Percentiles rank a stretch among this genome's conserved stretches.
phyloP scores from a whole-genome alignment of 2,797 vertebrate genomes.

The Eulemur coronatus region DNA sequence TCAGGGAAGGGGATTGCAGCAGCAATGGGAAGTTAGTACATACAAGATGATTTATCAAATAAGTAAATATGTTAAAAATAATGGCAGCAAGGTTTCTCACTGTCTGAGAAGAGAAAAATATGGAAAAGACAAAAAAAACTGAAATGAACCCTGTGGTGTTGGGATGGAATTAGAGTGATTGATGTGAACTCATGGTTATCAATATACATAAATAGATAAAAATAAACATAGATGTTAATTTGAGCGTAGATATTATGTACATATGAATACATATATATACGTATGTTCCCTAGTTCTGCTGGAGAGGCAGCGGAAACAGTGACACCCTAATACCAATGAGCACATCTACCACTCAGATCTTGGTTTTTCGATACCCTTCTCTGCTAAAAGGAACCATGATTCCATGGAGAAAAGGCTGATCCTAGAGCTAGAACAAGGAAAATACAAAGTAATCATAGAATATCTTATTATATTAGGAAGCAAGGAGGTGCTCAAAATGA shows the following conservation, averaged over 20 bases:
- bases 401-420: not conserved
- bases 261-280: not conserved
- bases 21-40: not conserved
- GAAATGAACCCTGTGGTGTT: not conserved
- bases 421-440: not conserved
- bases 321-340: not conserved
- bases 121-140: not conserved
- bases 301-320: not conserved
- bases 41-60: not conserved
- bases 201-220: conserved; percentile 9
- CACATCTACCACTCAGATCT: not conserved
- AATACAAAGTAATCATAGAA: not conserved
- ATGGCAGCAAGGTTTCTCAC: not conserved
- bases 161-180: not conserved
- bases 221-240: not conserved
- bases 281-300: not conserved
- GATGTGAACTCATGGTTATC: not conserved
- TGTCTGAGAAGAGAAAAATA: conserved; percentile 19
- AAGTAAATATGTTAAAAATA: not conserved
- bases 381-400: not conserved
- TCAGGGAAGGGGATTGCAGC: not conserved
- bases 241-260: not conserved
- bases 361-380: not conserved
- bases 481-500: not conserved
- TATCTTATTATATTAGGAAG: not conserved